A percentile compares a stretch with the other conserved stretches of the same genome.
phyloP scores from a whole-genome alignment of 2,888 invertebrate species.

The Theodoxus fluviatilis region DNA sequence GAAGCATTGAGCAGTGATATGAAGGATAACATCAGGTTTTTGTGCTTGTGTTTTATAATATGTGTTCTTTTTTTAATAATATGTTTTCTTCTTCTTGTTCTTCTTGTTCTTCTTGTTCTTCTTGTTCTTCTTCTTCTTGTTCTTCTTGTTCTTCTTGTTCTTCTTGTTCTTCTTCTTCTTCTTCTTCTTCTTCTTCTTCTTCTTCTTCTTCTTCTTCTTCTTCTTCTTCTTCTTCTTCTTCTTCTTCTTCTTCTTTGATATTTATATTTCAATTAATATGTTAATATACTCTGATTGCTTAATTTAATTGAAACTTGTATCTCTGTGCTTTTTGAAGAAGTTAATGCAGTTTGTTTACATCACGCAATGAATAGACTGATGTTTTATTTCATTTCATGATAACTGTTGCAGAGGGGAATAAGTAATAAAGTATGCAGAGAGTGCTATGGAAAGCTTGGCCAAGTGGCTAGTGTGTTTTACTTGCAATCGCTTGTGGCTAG shows the following conservation, averaged over 20 bases:
- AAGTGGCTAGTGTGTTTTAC: too few relatives aligned
- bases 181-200: neutral
- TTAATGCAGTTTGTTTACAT: too few relatives aligned
- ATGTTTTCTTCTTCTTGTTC: neutral
- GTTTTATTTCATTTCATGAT: too few relatives aligned
- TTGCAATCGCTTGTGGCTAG: too few relatives aligned
- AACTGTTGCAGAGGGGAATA: too few relatives aligned
- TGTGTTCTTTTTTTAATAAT: neutral
- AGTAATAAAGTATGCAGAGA: too few relatives aligned
- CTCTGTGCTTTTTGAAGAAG: too few relatives aligned
- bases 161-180: neutral
- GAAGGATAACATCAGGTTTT: neutral
- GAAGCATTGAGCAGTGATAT: neutral
- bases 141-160: neutral
- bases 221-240: neutral
- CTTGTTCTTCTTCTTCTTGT: neutral
- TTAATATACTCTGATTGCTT: too few relatives aligned
- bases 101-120: neutral
- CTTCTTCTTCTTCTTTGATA: neutral
- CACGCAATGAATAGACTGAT: too few relatives aligned
- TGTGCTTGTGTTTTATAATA: neutral
- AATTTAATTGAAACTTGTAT: too few relatives aligned
- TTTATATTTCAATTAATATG: neutral
- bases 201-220: neutral
- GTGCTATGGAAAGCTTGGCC: too few relatives aligned